Conservation (phyloP, 1,140 invertebrate genomes). For the Anagrus nilaparvatae region DNA sequence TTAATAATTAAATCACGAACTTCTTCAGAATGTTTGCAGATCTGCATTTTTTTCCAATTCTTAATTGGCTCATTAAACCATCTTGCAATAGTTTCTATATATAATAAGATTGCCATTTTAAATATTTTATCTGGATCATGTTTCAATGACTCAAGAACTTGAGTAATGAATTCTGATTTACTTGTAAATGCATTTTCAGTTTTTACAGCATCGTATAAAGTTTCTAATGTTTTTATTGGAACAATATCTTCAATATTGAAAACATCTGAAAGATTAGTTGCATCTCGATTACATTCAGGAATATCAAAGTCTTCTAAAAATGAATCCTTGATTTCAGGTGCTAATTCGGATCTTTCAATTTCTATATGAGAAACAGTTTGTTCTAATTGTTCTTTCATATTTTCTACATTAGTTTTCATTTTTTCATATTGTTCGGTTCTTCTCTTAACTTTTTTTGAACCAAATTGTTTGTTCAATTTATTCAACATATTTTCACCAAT, state of each 20-base stretch:
- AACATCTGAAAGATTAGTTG: slow-evolving; percentile 31
- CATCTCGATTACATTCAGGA: slow-evolving; percentile 41
- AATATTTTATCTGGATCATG: slow-evolving; percentile 17
- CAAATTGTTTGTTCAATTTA: slow-evolving; percentile 41
- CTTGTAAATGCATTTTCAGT: slow-evolving; percentile 23
- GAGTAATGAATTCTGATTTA: slow-evolving; percentile 22
- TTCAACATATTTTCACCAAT: slow-evolving; percentile 13
- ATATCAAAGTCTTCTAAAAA: slow-evolving; percentile 17
- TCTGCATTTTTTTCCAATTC: slow-evolving; percentile 29
- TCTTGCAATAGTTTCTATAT: slow-evolving; percentile 32
- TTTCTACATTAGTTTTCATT: slow-evolving; percentile 39
- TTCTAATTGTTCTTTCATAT: slow-evolving; percentile 39
- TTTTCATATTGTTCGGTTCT: slow-evolving; percentile 40
- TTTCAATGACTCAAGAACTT: slow-evolving; percentile 17
- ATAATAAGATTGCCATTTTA: slow-evolving; percentile 36
- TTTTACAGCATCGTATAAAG: slow-evolving; percentile 27
- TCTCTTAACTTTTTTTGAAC: slow-evolving; percentile 42
- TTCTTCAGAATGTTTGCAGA: slow-evolving; percentile 21
- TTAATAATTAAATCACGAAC: slow-evolving; percentile 34
- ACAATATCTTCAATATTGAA: slow-evolving; percentile 41
- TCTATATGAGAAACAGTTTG: slow-evolving; percentile 33
- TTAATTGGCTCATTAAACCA: slow-evolving; percentile 35
- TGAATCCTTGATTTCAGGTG: slow-evolving; percentile 16
- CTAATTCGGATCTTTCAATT: slow-evolving; percentile 25
- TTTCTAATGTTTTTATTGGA: slow-evolving; percentile 32